Base-by-base conservation (phyloP, 92 coral and sea anemone genomes). In the Micromussa lordhowensis region DNA sequence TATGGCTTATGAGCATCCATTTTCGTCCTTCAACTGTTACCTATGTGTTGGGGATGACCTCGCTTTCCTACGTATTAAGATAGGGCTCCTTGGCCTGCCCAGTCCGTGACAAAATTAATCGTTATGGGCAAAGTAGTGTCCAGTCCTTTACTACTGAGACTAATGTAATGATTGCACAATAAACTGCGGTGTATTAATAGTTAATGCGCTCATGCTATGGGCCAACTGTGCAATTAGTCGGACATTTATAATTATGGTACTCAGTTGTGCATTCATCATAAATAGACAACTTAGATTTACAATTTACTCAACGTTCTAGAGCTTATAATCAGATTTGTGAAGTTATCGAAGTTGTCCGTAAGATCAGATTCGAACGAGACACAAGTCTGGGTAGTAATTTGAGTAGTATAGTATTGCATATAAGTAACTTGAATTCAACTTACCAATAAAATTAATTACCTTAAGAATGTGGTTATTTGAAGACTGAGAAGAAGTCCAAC, bases 381-480 rank as follows among this genome's bases (percentile, higher is more conserved):
- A 11, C 64, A 58, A 24, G 9, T 59, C 24, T 59, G 8, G 28
- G 29, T 55, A 21, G 29, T 22, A 61, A 4, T 17, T 6, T 24
- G 31, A 6, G 71, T 28, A 29, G 15, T 14, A 32, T 4, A 10
- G 48, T 31, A 30, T 32, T 71, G 40, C 17, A 71, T 15, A 3
- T 1, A 5, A 5, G 26, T 26, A 7, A 29, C 34, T 21, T 71
- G 16, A 44, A 70, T 14, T 31, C 34, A 1, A 29, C 49, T 21
- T 72, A 31, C 48, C 17, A 72, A 32, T 18, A 13, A 4, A 73
- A 19, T 35, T 73, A 19, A 73, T 77, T 68, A 86, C 89, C 89
- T 77, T 11, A 31, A 21, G 31, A n/a, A 49, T 22, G 24, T 10
- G 48, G 64, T 63, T 24, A 59, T 10, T 38, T 59, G 72, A 61